phyloP scores from a whole-genome alignment of 2,113 vertebrate genomes.

The Brachirus orientalis region DNA sequence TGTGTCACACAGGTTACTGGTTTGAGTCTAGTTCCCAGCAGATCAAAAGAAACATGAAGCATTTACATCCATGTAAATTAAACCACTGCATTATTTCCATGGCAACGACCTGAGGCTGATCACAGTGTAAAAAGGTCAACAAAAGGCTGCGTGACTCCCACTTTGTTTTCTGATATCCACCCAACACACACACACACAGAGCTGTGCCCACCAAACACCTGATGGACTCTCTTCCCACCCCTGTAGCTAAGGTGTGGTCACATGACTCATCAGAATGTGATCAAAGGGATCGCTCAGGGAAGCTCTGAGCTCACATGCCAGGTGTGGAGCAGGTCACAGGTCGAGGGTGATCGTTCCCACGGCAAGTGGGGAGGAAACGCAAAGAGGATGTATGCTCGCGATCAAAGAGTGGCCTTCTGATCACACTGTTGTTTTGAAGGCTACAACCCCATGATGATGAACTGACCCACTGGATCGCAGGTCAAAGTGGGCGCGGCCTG shows the following conservation, averaged over 20 bases:
- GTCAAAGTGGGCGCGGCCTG: slow-evolving; percentile 17
- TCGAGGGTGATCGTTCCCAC: slow-evolving; percentile 22
- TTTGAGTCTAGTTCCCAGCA: not conserved
- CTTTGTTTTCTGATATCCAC: not conserved
- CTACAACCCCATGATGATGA: not conserved
- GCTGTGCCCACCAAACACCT: slow-evolving; percentile 36
- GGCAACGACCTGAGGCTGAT: not conserved
- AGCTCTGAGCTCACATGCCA: slow-evolving; percentile 37
- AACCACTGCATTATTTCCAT: not conserved
- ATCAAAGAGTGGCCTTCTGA: slow-evolving; percentile 42
- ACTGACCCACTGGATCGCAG: slow-evolving; percentile 17
- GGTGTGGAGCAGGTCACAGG: slow-evolving; percentile 45
- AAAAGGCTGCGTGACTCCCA: not conserved
- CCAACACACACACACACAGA: slow-evolving; percentile 9
- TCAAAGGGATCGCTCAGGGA: too few relatives aligned
- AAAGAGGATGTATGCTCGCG: slow-evolving; percentile 17
- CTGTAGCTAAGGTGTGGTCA: slow-evolving; percentile 39
- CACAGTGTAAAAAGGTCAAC: not conserved
- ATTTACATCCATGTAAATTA: not conserved
- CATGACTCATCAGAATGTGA: slow-evolving; percentile 53
- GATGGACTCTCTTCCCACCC: slow-evolving; percentile 7
- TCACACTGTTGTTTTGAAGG: not conserved
- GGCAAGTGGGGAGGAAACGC: slow-evolving; percentile 39
- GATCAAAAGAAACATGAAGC: slow-evolving; percentile 13
- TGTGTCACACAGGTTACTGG: not conserved